Percentiles rank a stretch among this genome's conserved stretches.
phyloP scores from a whole-genome alignment of 2,797 vertebrate genomes.

The Oreortyx pictus region DNA sequence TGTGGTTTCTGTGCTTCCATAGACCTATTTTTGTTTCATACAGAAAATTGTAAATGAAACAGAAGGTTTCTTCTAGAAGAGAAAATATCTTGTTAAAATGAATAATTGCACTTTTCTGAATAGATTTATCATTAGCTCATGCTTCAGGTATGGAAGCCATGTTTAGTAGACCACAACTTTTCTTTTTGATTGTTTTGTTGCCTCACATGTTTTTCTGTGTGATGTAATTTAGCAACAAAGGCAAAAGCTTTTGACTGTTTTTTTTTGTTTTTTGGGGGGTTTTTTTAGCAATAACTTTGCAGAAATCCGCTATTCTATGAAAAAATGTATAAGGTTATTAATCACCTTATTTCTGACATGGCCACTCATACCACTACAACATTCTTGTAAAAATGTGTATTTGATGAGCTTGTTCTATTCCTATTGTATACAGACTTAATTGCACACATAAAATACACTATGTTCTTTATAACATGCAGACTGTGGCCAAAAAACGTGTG shows the following conservation, averaged over 20 bases:
- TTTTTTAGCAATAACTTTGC: not conserved
- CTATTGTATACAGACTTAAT: not conserved
- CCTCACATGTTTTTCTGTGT: not conserved
- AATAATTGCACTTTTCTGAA: not conserved
- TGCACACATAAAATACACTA: not conserved
- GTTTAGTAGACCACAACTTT: not conserved
- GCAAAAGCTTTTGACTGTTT: not conserved
- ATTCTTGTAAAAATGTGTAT: not conserved
- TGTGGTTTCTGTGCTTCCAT: not conserved
- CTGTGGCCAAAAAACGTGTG: not conserved
- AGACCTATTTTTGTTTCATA: not conserved
- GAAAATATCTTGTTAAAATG: not conserved
- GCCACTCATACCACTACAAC: not conserved
- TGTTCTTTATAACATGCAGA: not conserved
- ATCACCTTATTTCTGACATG: not conserved
- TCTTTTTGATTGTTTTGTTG: not conserved
- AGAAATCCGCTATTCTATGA: not conserved
- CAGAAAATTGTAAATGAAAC: not conserved
- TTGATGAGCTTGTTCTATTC: not conserved
- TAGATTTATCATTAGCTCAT: not conserved
- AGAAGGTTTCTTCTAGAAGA: not conserved
- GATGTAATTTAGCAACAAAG: not conserved
- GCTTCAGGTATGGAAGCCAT: not conserved
- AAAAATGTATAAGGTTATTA: not conserved
- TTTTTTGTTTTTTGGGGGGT: too few relatives aligned